A percentile compares a stretch with the other conserved stretches of the same genome.
Conservation (phyloP, 1,140 invertebrate genomes). For the Procambarus clarkii region DNA sequence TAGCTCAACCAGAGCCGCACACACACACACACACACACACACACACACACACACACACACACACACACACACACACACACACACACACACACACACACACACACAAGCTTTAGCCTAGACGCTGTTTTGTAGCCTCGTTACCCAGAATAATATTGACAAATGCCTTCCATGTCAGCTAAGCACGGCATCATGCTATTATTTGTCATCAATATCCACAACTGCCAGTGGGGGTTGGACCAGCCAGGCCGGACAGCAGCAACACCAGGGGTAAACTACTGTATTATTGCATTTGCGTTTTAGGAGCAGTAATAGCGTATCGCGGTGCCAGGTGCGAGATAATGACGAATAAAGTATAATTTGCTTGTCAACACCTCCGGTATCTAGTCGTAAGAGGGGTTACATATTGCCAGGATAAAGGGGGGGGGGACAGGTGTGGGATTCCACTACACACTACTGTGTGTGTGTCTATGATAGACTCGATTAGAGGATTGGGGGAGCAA, state of each 20-base stretch:
- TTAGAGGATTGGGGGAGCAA: too few relatives aligned
- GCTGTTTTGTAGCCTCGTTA: not conserved
- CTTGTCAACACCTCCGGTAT: conserved; percentile 29
- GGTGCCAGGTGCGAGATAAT: conserved; percentile 6
- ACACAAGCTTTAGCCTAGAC: too few relatives aligned
- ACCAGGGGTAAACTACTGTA: not conserved
- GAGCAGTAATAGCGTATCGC: conserved; percentile 6
- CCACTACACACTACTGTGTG: too few relatives aligned
- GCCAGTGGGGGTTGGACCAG: not conserved
- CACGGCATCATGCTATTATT: not conserved
- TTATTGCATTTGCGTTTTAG: not conserved
- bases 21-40: too few relatives aligned
- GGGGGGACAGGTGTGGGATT: too few relatives aligned
- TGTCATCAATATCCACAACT: not conserved
- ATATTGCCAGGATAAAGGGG: not conserved
- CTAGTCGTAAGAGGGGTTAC: conserved; percentile 14
- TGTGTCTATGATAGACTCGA: too few relatives aligned
- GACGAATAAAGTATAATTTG: conserved; percentile 45
- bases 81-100: too few relatives aligned
- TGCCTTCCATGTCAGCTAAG: not conserved
- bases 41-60: too few relatives aligned
- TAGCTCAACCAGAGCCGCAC: too few relatives aligned
- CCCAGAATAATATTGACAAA: not conserved
- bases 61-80: too few relatives aligned
- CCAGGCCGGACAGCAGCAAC: not conserved